Conservation (phyloP, 1,140 invertebrate genomes). For the Megalonaias nervosa region DNA sequence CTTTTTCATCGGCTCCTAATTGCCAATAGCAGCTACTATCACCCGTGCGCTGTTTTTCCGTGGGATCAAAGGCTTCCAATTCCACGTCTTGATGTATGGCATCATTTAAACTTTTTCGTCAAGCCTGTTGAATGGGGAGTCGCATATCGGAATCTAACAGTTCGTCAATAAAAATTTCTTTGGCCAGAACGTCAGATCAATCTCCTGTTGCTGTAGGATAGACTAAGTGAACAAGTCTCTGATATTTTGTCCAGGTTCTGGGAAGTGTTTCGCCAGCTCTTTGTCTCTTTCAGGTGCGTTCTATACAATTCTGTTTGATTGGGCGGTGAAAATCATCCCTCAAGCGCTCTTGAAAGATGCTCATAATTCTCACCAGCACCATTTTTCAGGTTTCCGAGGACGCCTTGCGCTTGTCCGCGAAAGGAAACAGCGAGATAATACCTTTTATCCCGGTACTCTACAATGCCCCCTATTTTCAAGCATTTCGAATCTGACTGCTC, state of each 20-base stretch:
- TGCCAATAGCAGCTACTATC: neutral
- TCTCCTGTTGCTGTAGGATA: conserved; percentile 19
- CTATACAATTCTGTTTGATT: conserved; percentile 25
- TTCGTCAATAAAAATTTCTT: conserved; percentile 7
- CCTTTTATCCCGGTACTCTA: too few species aligned
- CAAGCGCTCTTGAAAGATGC: neutral
- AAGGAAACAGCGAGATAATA: too few species aligned
- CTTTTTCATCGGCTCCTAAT: too few species aligned
- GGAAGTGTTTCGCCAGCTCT: conserved; percentile 18
- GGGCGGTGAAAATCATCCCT: conserved; percentile 14
- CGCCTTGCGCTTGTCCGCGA: too few species aligned
- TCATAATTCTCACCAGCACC: neutral
- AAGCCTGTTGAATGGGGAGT: conserved; percentile 8
- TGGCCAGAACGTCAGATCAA: conserved; percentile 15
- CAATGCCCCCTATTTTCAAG: too few species aligned
- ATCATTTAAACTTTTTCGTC: conserved; percentile 12
- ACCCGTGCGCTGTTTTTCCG: conserved; percentile 3
- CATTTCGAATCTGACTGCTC: too few species aligned
- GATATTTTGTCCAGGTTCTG: conserved; percentile 1
- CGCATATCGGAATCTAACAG: conserved; percentile 3
- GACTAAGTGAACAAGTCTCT: conserved; percentile 6
- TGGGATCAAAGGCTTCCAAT: conserved; percentile 20
- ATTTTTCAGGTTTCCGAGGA: too few species aligned
- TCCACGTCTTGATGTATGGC: conserved; percentile 26
- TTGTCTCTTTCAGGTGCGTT: conserved; percentile 13